Evolutionary conservation across 1,140 invertebrate species (phyloP), one percentile per base, ranked within the genome.

Genomic region (Calliphora vicina): DNA sequence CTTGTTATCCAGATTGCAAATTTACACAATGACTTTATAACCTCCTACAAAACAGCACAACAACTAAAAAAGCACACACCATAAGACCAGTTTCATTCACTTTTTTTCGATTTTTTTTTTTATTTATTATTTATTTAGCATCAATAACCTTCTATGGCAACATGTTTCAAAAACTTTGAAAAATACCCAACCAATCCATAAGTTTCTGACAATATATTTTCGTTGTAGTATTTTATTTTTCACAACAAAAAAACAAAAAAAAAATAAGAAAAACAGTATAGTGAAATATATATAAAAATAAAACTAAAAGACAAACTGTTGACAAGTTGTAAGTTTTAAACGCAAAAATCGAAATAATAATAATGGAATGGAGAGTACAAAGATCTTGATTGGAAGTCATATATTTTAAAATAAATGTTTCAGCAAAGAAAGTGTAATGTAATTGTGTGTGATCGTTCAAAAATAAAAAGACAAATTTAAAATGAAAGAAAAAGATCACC

Each of bases 101-200:
- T 67, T 67, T 67, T 57, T 17, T 57, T 57, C 15, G 13, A n/a
- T 57, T 57, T 57, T 57, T 57, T 57, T 57, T 57, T 23, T 15
- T 6, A 10, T 67, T 23, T 20, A 10, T 9, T 23, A 67, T 67
- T 67, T 67, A 67, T 67, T 67, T 67, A 67, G 23, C 61, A 67
- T 67, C 61, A 67, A 25, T 67, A 67, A 67, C 61, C 61, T 67
- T 67, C 61, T 67, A 67, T 25, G 61, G 61, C 23, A 67, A 67
- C 61, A 23, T 67, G 61, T 67, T 67, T 23, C 20, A 23, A 67
- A 57, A 67, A 67, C n/a, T 67, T 57, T 57, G 1, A 3, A 67
- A 20, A 67, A 61, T 61, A 25, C 61, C 20, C 9, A 67, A 57
- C n/a, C 50, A 67, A 67, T 20, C 61, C 61, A 67, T 67, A 57